Evolutionary conservation across 2,888 invertebrate species (phyloP).

Genomic region (Apamea sordens): DNA sequence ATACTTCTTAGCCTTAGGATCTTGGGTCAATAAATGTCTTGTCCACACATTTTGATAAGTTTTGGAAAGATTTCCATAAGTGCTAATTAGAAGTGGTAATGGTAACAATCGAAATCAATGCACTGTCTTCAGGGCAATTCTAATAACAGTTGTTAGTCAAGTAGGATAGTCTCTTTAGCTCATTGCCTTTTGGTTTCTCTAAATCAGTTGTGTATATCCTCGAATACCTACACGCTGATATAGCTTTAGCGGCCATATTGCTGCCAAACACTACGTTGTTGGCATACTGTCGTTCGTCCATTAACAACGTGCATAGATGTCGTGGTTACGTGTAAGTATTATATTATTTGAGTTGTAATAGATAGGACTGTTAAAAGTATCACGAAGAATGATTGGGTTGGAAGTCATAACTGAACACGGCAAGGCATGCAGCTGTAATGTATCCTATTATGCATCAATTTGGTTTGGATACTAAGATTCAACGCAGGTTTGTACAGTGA

Average conservation of each 20-base stretch:
- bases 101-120: slow-evolving; percentile 1
- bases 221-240: neutral
- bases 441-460: neutral
- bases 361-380: slow-evolving; percentile 7
- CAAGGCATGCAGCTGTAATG: neutral
- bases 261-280: neutral
- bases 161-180: neutral
- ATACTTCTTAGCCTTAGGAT: slow-evolving; percentile 20
- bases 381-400: neutral
- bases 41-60: neutral
- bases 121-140: neutral
- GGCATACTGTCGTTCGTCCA: neutral
- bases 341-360: neutral
- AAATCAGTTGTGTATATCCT: neutral
- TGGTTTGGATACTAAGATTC: neutral
- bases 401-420: slow-evolving; percentile 16
- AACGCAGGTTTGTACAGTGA: neutral
- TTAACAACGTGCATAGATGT: neutral
- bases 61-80: neutral
- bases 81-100: neutral
- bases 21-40: neutral
- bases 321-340: slow-evolving; percentile 3
- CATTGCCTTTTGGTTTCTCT: neutral
- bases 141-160: neutral
- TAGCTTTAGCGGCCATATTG: neutral